Base-by-base conservation (phyloP, 1,140 invertebrate species). In the Caenorhabditis brenneri region DNA sequence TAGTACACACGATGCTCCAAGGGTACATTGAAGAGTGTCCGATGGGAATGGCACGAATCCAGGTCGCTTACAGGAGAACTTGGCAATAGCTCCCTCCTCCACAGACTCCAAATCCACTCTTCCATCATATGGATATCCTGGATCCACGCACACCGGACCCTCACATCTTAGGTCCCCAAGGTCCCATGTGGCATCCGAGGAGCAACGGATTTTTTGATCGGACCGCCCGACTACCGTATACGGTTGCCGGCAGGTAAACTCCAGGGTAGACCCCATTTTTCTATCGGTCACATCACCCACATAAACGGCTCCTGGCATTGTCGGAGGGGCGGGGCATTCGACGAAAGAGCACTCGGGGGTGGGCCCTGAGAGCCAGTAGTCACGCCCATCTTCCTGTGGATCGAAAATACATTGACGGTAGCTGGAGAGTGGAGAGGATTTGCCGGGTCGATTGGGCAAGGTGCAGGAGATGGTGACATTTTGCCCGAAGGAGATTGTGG, bases 391-490 rank as follows among this genome's bases (percentile, higher is more conserved):
- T 33, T 94, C 94, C 92, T 95, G 95, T 0, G 96, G 96, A 93
- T 97, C 95, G 90, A 96, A 98, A 29, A 97, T 96, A 91, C 96
- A 98, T 91, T 98, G 96, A 82, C 96, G 93, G 91, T 97, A 96
- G 15, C 92, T 92, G 1, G 95, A 94, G 12, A 95, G 94, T 2
- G 94, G 93, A 10, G 88, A 88, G 49, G 65, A 42, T 19, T 58
- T 55, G 24, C 82, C 87, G 0, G 89, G 89, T 22, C 89, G 81
- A 55, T 88, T 89, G 51, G 88, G 89, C 42, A 88, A 84, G 31
- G 83, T 90, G 79, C 89, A 90, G 16, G 86, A 79, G 49, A 91
- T 79, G 16, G 84, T 82, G 27, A 90, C 86, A 55, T 91, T 91
- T 27, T 88, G 60, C 5, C 90, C 90, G 81, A 88, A 90, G 24